Percentiles rank a stretch among this genome's conserved stretches.
Evolutionary conservation across 2,888 invertebrate species (phyloP).

Genomic region (Gasteruption jaculator): DNA sequence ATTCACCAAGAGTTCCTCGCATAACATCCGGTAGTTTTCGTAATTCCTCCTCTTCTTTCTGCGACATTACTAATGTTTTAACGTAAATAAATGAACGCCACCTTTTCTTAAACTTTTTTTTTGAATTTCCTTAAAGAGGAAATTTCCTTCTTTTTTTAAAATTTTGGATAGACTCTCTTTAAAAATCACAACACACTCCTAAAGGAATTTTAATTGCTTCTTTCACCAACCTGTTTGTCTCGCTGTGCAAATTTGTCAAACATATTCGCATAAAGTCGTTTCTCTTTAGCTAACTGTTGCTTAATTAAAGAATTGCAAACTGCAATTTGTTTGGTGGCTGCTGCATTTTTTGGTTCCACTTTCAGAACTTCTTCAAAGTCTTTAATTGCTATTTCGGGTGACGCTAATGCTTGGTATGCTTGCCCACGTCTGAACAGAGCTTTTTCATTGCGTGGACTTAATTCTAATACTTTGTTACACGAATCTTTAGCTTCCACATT

Average conservation of each 20-base stretch:
- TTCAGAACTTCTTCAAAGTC: slow-evolving; percentile 76
- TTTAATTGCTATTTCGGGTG: slow-evolving; percentile 69
- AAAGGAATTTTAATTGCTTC: neutral
- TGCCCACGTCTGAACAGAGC: slow-evolving; percentile 85
- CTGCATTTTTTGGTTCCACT: slow-evolving; percentile 81
- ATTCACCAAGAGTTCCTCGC: slow-evolving; percentile 67
- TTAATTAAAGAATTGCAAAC: slow-evolving; percentile 71
- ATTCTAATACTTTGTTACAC: slow-evolving; percentile 72
- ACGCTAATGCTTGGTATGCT: slow-evolving; percentile 70
- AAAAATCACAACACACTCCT: slow-evolving; percentile 4
- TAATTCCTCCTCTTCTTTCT: slow-evolving; percentile 70
- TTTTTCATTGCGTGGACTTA: slow-evolving; percentile 78
- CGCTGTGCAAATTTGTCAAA: slow-evolving; percentile 86
- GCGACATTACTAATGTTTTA: slow-evolving; percentile 47
- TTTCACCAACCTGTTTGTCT: slow-evolving; percentile 60
- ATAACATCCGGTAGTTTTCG: slow-evolving; percentile 68
- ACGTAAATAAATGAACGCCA: neutral
- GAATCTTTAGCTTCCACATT: slow-evolving; percentile 67
- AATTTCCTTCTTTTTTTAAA: neutral
- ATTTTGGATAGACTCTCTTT: neutral
- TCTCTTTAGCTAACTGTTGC: slow-evolving; percentile 75
- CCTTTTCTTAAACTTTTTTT: neutral
- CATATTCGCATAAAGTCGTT: slow-evolving; percentile 89
- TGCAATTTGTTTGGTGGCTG: slow-evolving; percentile 74
- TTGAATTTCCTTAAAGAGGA: neutral